These are phyloP conservation scores for Silurus asotus DNA, from an alignment of 2,113 vertebrate species.

Conservation along the genomic window DNA sequence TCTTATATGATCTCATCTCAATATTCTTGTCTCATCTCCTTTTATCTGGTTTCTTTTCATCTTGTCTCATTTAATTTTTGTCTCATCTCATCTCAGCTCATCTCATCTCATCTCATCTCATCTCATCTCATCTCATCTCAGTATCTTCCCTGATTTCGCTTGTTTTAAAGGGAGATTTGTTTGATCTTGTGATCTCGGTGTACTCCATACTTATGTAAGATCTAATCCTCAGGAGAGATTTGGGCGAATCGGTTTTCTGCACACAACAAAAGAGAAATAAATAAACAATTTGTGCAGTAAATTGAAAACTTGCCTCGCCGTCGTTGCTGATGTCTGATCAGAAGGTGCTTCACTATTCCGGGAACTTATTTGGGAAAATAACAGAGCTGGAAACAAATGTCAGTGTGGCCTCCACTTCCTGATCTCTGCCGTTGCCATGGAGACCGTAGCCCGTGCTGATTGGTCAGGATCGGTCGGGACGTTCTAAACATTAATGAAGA, in stretches of 20 bases:
- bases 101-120: too few species aligned
- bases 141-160: neutral
- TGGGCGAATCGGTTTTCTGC: constrained; percentile 32
- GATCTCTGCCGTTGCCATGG: constrained; percentile 53
- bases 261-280: constrained; percentile 50
- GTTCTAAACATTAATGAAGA: neutral
- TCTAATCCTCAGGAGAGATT: constrained; percentile 38
- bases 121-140: too few species aligned
- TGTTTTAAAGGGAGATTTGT: neutral
- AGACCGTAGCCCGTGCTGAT: neutral
- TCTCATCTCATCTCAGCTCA: too few species aligned
- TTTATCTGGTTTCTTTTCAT: too few species aligned
- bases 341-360: constrained; percentile 70
- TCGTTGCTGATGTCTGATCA: constrained; percentile 71
- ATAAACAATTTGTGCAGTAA: constrained; percentile 38
- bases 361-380: constrained; percentile 50
- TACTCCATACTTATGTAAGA: constrained; percentile 36
- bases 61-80: too few species aligned
- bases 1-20: too few species aligned
- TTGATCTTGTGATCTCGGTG: constrained; percentile 3
- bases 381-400: constrained; percentile 38
- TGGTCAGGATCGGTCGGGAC: neutral
- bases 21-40: too few species aligned
- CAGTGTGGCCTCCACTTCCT: constrained; percentile 63
- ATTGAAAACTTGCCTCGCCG: constrained; percentile 58